A percentile compares a stretch with the other conserved stretches of the same genome.
phyloP scores from a whole-genome alignment of 1,140 invertebrate species.

The Lepidostoma basale region DNA sequence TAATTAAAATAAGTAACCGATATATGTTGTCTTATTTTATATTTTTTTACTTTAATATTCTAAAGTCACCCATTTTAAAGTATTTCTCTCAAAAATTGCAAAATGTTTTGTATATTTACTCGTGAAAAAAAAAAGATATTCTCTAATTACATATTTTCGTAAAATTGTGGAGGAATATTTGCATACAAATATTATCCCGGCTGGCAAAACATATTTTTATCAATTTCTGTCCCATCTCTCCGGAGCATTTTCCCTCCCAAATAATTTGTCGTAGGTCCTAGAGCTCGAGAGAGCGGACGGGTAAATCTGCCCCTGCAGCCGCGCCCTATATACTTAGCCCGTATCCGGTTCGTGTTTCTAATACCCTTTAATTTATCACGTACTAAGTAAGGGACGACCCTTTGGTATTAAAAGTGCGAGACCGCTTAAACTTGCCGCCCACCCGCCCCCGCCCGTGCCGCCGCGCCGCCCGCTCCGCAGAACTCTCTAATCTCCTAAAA shows the following conservation, averaged over 20 bases:
- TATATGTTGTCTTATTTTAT: too few species aligned
- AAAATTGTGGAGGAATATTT: too few species aligned
- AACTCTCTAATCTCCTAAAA: constrained; percentile 32
- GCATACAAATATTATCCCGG: too few species aligned
- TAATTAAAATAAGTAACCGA: too few species aligned
- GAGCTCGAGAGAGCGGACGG: not conserved
- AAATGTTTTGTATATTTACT: too few species aligned
- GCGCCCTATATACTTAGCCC: constrained; percentile 19
- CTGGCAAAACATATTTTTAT: too few species aligned
- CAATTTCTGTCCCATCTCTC: too few species aligned
- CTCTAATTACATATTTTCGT: too few species aligned
- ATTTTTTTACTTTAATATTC: too few species aligned
- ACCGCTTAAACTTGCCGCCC: constrained; percentile 30
- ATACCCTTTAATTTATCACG: constrained; percentile 45
- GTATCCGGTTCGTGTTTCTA: constrained; percentile 39
- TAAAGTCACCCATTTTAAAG: too few species aligned
- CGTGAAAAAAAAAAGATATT: too few species aligned
- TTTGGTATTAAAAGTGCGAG: constrained; percentile 42
- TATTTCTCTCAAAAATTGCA: too few species aligned
- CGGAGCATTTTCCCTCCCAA: not conserved
- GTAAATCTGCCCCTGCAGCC: constrained; percentile 7
- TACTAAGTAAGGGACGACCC: constrained; percentile 41
- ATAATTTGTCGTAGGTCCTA: constrained; percentile 5
- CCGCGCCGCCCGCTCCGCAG: not conserved
- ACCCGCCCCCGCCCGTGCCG: not conserved